A percentile compares a stretch with the other conserved stretches of the same genome.
These are phyloP conservation scores for Galago senegalensis DNA, from an alignment of 2,797 vertebrate genomes.

Conservation along the genomic window DNA sequence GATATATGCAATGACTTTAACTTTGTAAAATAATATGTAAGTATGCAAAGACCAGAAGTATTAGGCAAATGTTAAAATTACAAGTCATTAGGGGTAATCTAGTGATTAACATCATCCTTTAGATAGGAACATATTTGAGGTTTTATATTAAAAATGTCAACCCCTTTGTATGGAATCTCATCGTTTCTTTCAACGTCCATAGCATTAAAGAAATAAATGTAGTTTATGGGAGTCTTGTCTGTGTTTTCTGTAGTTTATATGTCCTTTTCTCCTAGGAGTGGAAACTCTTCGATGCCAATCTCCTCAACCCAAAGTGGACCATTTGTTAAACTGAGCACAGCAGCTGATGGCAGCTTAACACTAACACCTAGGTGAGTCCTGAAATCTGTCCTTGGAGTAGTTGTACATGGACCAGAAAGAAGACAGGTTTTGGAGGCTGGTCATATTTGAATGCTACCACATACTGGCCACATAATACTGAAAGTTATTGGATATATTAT, in stretches of 20 bases:
- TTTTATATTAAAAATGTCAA: constrained; percentile 33
- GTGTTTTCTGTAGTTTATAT: not conserved
- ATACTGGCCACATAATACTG: not conserved
- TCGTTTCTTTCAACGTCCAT: not conserved
- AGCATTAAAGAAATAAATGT: not conserved
- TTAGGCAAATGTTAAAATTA: not conserved
- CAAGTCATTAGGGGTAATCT: not conserved
- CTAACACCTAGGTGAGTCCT: constrained; percentile 90
- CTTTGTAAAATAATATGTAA: not conserved
- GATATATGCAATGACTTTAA: not conserved
- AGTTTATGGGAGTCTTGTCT: not conserved
- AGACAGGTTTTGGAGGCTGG: not conserved
- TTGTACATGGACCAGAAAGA: not conserved
- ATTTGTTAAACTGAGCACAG: constrained; percentile 89
- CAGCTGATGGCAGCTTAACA: constrained; percentile 87
- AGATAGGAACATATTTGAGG: not conserved
- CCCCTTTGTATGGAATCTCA: not conserved
- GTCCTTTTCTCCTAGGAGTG: constrained; percentile 87
- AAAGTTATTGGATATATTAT: not conserved
- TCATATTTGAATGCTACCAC: not conserved
- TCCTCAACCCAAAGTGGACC: constrained; percentile 85
- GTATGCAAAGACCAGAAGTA: not conserved
- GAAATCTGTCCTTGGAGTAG: not conserved
- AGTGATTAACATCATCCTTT: not conserved
- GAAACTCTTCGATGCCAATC: constrained; percentile 81